Base-by-base conservation (phyloP, 2,888 invertebrate species). In the Apamea monoglypha region DNA sequence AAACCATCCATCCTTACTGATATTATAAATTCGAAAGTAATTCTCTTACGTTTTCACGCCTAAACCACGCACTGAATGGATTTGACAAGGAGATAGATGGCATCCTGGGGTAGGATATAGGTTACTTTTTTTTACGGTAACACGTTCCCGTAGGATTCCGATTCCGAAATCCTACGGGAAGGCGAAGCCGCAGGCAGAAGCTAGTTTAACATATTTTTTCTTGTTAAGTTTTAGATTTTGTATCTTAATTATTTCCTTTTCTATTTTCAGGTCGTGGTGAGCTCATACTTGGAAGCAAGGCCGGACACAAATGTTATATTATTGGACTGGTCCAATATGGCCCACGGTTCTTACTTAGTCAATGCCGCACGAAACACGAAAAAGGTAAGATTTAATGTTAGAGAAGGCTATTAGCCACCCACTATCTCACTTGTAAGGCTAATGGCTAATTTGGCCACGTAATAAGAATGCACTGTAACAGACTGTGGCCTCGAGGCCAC, bases 321-420 rank as follows among this genome's bases (percentile, higher is more conserved):
- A 56, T 89, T 97, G 67, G 97, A 97, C 91, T 97, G 97, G 97
- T 96, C 97, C 1, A 97, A 97, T 83, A 97, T 97, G 96, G 93
- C 97, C 0, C 95, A 95, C 72, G 97, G 97, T 0, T 96, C 96
- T 1, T 97, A 97, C 85, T 96, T 97, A 90, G 93, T 97, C 50
- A 97, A 97, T 83, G 98, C 98, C 29, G 97, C 97, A 3, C 95
- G 97, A 80, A 98, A 98, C 88, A 97, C 97, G 7, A 97, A 96
- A 91, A 95, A 96, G 92, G 97, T 97, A 90, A 96, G 40, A 47
- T 70, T 68, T 63, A 53, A 68, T 72, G 12, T 14, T 12, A 10
- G 10, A 36, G 7, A 18, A 36, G 29, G 29, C 4, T 44, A 69
- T 69, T 53, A 7, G n/a, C 47, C 82, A 68, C 82, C 67, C 77